Percentiles rank a stretch among this genome's conserved stretches.
Evolutionary conservation across 2,113 vertebrate species (phyloP).

Genomic region (Nyctereutes procyonoides): DNA sequence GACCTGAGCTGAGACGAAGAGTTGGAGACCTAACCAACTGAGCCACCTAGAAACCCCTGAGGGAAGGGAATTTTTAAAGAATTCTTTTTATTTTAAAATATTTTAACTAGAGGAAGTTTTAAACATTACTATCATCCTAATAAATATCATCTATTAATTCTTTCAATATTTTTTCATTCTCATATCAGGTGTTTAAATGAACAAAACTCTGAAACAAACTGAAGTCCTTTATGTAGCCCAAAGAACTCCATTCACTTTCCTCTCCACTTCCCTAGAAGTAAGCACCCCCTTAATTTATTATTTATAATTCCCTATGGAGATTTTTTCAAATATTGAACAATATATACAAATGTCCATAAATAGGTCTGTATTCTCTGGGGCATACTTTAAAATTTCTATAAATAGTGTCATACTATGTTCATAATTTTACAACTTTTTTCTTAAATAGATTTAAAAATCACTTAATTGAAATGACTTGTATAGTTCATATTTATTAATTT

Average conservation of each 20-base stretch:
- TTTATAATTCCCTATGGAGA: background rate
- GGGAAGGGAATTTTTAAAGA: background rate
- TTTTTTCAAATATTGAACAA: background rate
- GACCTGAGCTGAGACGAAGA: background rate
- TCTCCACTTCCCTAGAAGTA: background rate
- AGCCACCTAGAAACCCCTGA: background rate
- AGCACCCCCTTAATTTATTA: background rate
- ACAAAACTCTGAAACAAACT: background rate
- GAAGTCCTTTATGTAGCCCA: background rate
- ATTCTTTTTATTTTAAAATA: conserved; percentile 20
- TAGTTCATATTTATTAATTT: background rate
- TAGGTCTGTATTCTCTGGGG: background rate
- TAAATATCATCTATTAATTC: background rate
- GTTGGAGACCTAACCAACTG: background rate
- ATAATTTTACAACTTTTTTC: background rate
- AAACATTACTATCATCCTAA: background rate
- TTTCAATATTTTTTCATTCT: background rate
- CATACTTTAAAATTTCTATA: background rate
- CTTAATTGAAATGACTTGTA: background rate
- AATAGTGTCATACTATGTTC: background rate
- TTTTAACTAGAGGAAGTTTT: background rate
- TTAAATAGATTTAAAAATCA: background rate
- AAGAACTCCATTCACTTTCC: background rate
- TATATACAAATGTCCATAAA: background rate
- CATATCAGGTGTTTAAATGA: background rate